Base-by-base conservation (phyloP, 30 jellyfish, hydroid and myxozoan species). In the Haliclystus octoradiatus region DNA sequence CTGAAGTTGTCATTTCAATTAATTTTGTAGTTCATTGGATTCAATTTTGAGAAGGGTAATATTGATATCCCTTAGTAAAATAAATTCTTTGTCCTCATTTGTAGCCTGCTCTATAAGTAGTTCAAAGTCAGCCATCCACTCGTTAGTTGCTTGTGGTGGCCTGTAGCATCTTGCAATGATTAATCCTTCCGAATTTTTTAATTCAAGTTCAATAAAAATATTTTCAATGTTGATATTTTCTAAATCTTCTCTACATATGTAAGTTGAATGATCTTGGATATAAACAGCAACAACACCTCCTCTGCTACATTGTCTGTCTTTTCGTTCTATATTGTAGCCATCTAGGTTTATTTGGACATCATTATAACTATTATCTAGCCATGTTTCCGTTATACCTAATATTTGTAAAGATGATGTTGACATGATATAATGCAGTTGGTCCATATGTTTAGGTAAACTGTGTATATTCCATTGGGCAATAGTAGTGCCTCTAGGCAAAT, bases 351-450 rank as follows among this genome's bases (percentile, higher is more conserved):
- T 57, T 49, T 25, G 31, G 49, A 68, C 79, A 68, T 69, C 79
- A 68, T 3, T 34, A 47, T 46, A 46, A 19, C 31, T 69, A 53
- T 35, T 49, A 30, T 69, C 51, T 69, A 66, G 69, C 79, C 79
- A 69, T 49, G 79, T 69, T 34, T 69, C 79, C 50, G 69, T 69
- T 68, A 49, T 31, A n/a, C 79, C 69, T 49, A n/a, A n/a, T n/a
- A n/a, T n/a, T n/a, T n/a, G n/a, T n/a, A n/a, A n/a, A n/a, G n/a
- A n/a, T n/a, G n/a, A n/a, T n/a, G n/a, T n/a, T n/a, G n/a, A n/a
- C n/a, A n/a, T n/a, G n/a, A n/a, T n/a, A n/a, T n/a, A n/a, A n/a
- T n/a, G n/a, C n/a, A n/a, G n/a, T n/a, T n/a, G n/a, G n/a, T n/a
- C n/a, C n/a, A n/a, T n/a, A n/a, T n/a, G n/a, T n/a, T n/a, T n/a